Evolutionary conservation across 1,140 invertebrate species (phyloP).

Genomic region (Pristionchus pacificus): DNA sequence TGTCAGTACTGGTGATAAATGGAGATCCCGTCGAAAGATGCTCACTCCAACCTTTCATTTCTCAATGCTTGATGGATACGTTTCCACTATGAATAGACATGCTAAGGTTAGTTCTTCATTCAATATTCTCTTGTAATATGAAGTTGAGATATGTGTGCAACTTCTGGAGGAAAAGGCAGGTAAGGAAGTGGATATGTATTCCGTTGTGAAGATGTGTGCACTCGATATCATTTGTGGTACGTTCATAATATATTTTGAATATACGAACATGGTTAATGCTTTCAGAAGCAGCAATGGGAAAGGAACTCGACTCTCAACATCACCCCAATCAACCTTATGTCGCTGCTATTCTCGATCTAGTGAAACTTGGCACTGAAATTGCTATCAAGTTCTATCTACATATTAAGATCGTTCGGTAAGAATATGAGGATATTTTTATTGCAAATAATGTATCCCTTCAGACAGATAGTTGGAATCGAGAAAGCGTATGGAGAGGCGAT

Average conservation of each 20-base stretch:
- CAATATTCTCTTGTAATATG: constrained; percentile 60
- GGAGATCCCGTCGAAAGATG: constrained; percentile 74
- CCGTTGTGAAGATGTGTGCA: constrained; percentile 74
- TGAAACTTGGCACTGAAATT: not conserved
- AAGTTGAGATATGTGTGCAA: constrained; percentile 64
- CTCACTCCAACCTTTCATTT: constrained; percentile 87
- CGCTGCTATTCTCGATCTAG: constrained; percentile 63
- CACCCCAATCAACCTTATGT: constrained; percentile 72
- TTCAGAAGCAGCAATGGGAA: constrained; percentile 75
- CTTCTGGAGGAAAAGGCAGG: constrained; percentile 64
- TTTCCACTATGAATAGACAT: constrained; percentile 76
- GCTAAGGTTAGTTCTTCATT: constrained; percentile 59
- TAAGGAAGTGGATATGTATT: constrained; percentile 72
- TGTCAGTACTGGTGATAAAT: constrained; percentile 65
- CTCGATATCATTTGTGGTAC: constrained; percentile 77
- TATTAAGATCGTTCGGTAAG: constrained; percentile 79
- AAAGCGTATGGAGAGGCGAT: not conserved
- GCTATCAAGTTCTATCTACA: constrained; percentile 47
- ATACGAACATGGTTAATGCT: constrained; percentile 10
- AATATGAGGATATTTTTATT: constrained; percentile 80
- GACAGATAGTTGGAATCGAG: not conserved
- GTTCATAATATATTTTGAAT: constrained; percentile 1
- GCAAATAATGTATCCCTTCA: not conserved
- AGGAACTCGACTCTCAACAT: constrained; percentile 68
- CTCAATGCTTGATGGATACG: constrained; percentile 76